A percentile compares a stretch with the other conserved stretches of the same genome.
These are phyloP conservation scores for Gadopsis bispinosus DNA, from an alignment of 2,797 vertebrate genomes.

Conservation along the genomic window DNA sequence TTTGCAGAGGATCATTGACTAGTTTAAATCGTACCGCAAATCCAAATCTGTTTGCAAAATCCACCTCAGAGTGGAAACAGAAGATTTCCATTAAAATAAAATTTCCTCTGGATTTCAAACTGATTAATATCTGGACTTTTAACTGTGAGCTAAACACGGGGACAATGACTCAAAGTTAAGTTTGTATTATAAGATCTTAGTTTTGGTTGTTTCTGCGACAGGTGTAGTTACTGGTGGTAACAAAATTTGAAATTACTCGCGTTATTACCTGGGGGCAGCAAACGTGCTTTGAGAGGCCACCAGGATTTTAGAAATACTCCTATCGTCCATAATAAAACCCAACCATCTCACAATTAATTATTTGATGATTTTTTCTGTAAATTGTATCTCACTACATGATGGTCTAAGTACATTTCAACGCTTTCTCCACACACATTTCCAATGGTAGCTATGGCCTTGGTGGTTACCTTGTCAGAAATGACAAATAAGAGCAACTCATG, in stretches of 20 bases:
- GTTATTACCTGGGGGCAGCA: background rate
- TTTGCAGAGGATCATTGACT: slow-evolving; percentile 25
- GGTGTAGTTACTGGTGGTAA: background rate
- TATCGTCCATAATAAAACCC: background rate
- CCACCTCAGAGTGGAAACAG: background rate
- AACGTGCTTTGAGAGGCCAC: background rate
- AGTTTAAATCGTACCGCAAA: slow-evolving; percentile 14
- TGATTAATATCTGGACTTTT: background rate
- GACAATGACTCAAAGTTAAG: background rate
- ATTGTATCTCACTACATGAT: background rate
- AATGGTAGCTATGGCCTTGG: background rate
- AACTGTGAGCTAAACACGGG: background rate
- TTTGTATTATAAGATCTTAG: slow-evolving; percentile 13
- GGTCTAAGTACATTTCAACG: background rate
- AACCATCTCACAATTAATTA: background rate
- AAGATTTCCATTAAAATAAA: background rate
- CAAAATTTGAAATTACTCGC: background rate
- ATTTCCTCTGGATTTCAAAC: background rate
- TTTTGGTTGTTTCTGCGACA: background rate
- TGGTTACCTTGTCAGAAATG: background rate
- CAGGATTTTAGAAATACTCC: background rate
- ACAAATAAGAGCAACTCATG: background rate
- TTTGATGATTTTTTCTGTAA: background rate
- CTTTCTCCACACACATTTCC: background rate
- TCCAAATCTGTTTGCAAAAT: background rate